Percentiles rank a stretch among this genome's conserved stretches.
Conservation (phyloP, 2,888 invertebrate species). For the Macaria liturata region DNA sequence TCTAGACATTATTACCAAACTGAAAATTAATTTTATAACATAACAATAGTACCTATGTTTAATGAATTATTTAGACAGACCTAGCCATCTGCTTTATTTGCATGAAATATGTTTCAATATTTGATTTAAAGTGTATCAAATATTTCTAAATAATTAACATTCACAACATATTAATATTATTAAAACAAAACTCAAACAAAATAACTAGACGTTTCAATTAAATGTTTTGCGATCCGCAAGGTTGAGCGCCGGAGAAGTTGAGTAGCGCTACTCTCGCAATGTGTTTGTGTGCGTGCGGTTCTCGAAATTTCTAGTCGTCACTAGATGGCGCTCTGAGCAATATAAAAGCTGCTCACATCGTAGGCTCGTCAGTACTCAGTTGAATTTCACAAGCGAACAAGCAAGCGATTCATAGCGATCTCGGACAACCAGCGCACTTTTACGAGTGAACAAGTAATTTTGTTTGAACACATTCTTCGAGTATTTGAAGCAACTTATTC, state of each 20-base stretch:
- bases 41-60: too few species aligned
- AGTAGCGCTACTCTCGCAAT: constrained; percentile 3
- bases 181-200: too few species aligned
- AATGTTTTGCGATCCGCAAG: constrained; percentile 1
- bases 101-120: too few species aligned
- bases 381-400: constrained; percentile 16
- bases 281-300: constrained; percentile 10
- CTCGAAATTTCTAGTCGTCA: constrained; percentile 25
- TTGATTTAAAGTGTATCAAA: too few species aligned
- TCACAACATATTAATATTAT: too few species aligned
- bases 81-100: too few species aligned
- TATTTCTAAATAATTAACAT: too few species aligned
- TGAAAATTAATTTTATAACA: too few species aligned
- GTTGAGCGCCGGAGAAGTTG: constrained; percentile 5
- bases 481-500: neutral
- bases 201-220: too few species aligned
- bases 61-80: too few species aligned
- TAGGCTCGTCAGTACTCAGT: constrained; percentile 7
- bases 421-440: neutral
- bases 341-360: constrained; percentile 6
- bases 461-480: neutral
- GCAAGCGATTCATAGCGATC: constrained; percentile 1
- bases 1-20: too few species aligned
- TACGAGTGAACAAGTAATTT: neutral
- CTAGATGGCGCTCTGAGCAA: constrained; percentile 30